Percentiles rank a stretch among this genome's conserved stretches.
Conservation (phyloP, 2,113 vertebrate species). For the Trogon melanurus region DNA sequence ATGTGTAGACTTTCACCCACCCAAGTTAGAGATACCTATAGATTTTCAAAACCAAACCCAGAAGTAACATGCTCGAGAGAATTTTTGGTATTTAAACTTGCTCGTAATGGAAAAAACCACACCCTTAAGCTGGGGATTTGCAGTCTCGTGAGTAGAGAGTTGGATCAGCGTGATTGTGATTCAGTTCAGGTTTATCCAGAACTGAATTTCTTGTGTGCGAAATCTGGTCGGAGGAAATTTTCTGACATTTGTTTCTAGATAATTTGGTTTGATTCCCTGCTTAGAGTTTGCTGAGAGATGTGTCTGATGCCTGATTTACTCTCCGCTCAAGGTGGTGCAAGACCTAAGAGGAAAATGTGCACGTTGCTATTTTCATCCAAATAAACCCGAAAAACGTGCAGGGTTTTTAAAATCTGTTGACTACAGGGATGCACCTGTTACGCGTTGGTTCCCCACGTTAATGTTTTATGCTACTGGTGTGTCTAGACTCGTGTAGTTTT, state of each 20-base stretch:
- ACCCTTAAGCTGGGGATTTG: not conserved
- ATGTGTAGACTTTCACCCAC: accelerated
- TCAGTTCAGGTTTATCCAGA: not conserved
- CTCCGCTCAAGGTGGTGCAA: no score
- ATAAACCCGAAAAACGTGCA: not conserved
- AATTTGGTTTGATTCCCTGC: not conserved
- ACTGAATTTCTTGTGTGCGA: not conserved
- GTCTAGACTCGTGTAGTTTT: not conserved
- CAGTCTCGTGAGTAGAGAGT: not conserved
- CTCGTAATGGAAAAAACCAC: not conserved
- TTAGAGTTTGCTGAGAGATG: not conserved
- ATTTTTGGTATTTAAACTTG: not conserved
- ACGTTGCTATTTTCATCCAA: not conserved
- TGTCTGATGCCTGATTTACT: not conserved
- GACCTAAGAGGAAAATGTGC: not conserved
- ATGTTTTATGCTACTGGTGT: not conserved
- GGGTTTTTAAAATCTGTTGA: not conserved
- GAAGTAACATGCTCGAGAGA: not conserved
- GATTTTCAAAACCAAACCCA: not conserved
- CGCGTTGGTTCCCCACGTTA: not conserved
- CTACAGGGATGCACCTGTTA: not conserved
- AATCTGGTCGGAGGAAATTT: not conserved
- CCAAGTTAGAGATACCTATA: not conserved
- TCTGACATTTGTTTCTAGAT: not conserved
- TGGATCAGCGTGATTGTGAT: not conserved